Evolutionary conservation across 1,140 invertebrate genomes (phyloP).

Genomic region (Aphelenchoides fujianensis): DNA sequence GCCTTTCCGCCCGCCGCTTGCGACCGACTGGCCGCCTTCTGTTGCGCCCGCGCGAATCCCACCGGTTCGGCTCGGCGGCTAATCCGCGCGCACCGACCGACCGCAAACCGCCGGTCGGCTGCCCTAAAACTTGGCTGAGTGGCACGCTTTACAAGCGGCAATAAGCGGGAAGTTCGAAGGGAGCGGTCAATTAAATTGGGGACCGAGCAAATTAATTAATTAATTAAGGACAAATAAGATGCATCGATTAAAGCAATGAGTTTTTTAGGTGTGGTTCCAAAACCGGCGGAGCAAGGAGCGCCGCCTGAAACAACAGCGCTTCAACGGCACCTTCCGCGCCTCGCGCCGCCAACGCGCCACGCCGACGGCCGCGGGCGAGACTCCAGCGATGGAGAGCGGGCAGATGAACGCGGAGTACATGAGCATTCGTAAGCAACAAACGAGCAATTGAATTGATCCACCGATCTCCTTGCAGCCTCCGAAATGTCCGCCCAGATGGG

Average conservation of each 20-base stretch:
- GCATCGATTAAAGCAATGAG: background rate
- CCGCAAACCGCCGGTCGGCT: too few relatives aligned
- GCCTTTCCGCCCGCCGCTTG: too few relatives aligned
- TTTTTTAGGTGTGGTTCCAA: slow-evolving; percentile 71
- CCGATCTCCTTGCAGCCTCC: background rate
- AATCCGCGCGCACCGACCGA: too few relatives aligned
- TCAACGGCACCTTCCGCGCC: slow-evolving; percentile 40
- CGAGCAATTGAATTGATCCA: background rate
- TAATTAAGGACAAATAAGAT: too few relatives aligned
- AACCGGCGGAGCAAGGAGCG: slow-evolving; percentile 69
- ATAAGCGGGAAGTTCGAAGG: background rate
- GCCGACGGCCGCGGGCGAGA: slow-evolving; percentile 23
- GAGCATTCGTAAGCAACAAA: too few relatives aligned
- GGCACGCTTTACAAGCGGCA: background rate
- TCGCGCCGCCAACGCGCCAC: slow-evolving; percentile 14
- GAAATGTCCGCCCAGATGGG: background rate
- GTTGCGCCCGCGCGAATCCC: too few relatives aligned
- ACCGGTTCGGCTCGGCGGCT: too few relatives aligned
- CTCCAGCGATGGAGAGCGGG: background rate
- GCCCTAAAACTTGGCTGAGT: too few relatives aligned
- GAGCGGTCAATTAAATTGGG: background rate
- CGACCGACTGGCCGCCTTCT: too few relatives aligned
- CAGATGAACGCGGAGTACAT: background rate
- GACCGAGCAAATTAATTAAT: too few relatives aligned
- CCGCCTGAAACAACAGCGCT: slow-evolving; percentile 66